These are phyloP conservation scores for Oreochromis niloticus DNA, from an alignment of 2,113 vertebrate genomes.

Conservation along the genomic window DNA sequence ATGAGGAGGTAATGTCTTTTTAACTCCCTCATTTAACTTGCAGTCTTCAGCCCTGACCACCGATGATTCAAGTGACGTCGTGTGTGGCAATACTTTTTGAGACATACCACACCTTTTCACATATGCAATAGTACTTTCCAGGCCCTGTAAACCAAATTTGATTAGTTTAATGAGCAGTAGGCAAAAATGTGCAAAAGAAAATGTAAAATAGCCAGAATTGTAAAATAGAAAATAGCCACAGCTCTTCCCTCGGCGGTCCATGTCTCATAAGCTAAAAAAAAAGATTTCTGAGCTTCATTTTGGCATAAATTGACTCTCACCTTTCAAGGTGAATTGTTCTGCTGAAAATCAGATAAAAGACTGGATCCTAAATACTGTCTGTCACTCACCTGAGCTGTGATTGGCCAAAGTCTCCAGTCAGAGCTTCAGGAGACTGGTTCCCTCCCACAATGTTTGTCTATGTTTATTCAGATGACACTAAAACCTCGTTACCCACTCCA, in stretches of 20 bases:
- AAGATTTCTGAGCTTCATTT: neutral
- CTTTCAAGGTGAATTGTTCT: neutral
- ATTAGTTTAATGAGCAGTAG: neutral
- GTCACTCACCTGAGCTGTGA: neutral
- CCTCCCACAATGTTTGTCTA: neutral
- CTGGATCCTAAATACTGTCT: neutral
- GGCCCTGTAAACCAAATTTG: neutral
- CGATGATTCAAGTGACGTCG: neutral
- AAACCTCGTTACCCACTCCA: neutral
- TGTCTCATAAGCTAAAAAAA: neutral
- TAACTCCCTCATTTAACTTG: neutral
- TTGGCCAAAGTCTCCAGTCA: neutral
- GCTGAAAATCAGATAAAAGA: neutral
- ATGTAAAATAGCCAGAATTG: neutral
- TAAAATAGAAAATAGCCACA: neutral
- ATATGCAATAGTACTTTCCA: neutral
- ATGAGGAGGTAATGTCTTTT: neutral
- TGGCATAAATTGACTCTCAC: neutral
- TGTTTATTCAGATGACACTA: neutral
- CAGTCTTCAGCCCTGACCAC: neutral
- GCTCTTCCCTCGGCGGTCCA: neutral
- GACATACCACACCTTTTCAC: neutral
- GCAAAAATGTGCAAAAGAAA: neutral
- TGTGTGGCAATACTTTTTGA: neutral
- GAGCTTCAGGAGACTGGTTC: neutral